Percentiles rank a stretch among this genome's conserved stretches.
Evolutionary conservation across 2,888 invertebrate species (phyloP).

Genomic region (Theretra japonica): DNA sequence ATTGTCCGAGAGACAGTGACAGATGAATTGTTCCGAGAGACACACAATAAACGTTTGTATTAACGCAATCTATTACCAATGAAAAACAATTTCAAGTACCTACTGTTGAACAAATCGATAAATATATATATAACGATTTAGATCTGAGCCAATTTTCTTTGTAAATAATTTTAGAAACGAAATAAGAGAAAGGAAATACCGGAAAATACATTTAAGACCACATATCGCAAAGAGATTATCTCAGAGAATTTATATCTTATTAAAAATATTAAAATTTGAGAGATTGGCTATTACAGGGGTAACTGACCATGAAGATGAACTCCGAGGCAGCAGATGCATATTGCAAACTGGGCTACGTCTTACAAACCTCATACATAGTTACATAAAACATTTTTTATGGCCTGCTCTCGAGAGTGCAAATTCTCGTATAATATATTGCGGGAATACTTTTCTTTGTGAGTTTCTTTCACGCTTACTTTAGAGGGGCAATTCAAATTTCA

Average conservation of each 20-base stretch:
- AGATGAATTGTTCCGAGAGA: conserved; percentile 47
- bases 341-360: conserved; percentile 3
- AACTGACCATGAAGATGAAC: neutral
- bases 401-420: conserved; percentile 19
- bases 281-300: neutral
- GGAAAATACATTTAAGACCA: no score
- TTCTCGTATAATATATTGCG: conserved; percentile 21
- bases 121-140: no score
- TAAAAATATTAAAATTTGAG: neutral
- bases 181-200: no score
- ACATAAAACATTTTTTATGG: conserved; percentile 16
- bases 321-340: neutral
- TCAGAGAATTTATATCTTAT: no score
- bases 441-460: conserved; percentile 20
- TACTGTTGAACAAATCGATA: neutral
- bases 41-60: conserved; percentile 42
- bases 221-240: no score
- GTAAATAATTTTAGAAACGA: no score
- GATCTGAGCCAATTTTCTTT: no score
- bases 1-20: conserved; percentile 54
- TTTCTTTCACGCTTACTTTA: conserved; percentile 24
- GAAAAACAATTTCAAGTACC: neutral
- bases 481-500: conserved; percentile 20
- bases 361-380: conserved; percentile 1
- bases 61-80: conserved; percentile 28